phyloP scores from a whole-genome alignment of 53 echinoderm and acorn worm genomes.

The Stichopus horrens region DNA sequence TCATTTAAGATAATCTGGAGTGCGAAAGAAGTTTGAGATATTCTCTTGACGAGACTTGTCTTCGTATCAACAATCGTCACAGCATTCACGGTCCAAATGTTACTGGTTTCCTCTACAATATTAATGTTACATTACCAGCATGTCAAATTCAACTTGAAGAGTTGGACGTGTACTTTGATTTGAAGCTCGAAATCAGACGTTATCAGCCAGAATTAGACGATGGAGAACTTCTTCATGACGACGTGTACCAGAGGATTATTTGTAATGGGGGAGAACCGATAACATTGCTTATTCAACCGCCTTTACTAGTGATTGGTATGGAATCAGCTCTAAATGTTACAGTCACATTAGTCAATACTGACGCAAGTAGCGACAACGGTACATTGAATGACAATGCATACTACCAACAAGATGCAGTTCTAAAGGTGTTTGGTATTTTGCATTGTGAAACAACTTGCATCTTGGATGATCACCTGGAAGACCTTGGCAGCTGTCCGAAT shows the following conservation, averaged over 20 bases:
- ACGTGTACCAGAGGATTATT: background rate
- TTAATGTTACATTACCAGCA: background rate
- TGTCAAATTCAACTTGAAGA: background rate
- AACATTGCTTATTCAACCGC: background rate
- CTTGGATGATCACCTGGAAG: background rate
- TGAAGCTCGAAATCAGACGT: background rate
- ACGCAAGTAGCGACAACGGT: background rate
- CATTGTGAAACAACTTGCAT: background rate
- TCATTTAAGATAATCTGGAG: background rate
- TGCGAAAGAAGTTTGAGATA: background rate
- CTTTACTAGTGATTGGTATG: background rate
- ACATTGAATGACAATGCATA: background rate
- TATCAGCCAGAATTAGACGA: background rate
- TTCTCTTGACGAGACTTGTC: background rate
- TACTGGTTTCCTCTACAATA: background rate
- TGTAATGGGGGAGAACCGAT: background rate
- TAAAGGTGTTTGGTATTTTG: background rate
- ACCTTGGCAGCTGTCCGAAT: background rate
- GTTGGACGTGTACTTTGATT: background rate
- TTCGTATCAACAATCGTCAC: background rate
- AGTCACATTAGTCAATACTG: background rate
- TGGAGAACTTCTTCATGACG: background rate
- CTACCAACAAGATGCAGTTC: background rate
- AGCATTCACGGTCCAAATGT: background rate
- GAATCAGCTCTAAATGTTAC: background rate